These are phyloP conservation scores for Cheilosia vernalis DNA, from an alignment of 2,888 invertebrate genomes.

Conservation along the genomic window DNA sequence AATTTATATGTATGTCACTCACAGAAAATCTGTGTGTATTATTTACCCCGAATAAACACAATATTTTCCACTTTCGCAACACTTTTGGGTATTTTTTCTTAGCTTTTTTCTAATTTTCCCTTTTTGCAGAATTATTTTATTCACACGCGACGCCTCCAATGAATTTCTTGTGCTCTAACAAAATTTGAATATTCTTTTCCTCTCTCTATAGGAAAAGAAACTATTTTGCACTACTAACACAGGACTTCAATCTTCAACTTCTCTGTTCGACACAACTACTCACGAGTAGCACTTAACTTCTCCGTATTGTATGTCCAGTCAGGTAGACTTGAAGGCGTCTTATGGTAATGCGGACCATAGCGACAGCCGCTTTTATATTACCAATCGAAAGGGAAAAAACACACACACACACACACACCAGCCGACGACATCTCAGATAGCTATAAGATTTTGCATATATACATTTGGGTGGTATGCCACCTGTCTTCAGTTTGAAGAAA, in stretches of 20 bases:
- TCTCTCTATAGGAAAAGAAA: constrained; percentile 4
- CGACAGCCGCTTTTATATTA: constrained; percentile 82
- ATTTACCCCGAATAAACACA: constrained; percentile 19
- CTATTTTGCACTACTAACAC: constrained; percentile 69
- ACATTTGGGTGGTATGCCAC: constrained; percentile 30
- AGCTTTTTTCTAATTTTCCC: not conserved
- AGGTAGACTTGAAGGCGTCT: constrained; percentile 84
- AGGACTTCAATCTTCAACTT: constrained; percentile 79
- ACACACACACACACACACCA: constrained; percentile 24
- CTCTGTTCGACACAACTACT: constrained; percentile 79
- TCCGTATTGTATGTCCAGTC: constrained; percentile 77
- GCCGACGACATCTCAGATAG: constrained; percentile 36
- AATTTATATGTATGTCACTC: constrained; percentile 7
- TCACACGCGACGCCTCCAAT: constrained; percentile 55
- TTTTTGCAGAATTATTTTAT: not conserved
- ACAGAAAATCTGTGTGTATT: constrained; percentile 38
- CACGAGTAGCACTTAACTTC: constrained; percentile 77
- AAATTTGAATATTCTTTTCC: constrained; percentile 23
- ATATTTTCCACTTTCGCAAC: constrained; percentile 45
- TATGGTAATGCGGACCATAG: constrained; percentile 81
- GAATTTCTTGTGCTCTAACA: constrained; percentile 65
- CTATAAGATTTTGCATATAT: constrained; percentile 53
- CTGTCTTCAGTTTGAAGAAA: constrained; percentile 30
- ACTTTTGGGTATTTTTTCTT: constrained; percentile 14
- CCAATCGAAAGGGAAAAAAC: constrained; percentile 44